Percentiles rank a stretch among this genome's conserved stretches.
These are phyloP conservation scores for Calycopis cecrops DNA, from an alignment of 1,140 invertebrate genomes.

Conservation along the genomic window DNA sequence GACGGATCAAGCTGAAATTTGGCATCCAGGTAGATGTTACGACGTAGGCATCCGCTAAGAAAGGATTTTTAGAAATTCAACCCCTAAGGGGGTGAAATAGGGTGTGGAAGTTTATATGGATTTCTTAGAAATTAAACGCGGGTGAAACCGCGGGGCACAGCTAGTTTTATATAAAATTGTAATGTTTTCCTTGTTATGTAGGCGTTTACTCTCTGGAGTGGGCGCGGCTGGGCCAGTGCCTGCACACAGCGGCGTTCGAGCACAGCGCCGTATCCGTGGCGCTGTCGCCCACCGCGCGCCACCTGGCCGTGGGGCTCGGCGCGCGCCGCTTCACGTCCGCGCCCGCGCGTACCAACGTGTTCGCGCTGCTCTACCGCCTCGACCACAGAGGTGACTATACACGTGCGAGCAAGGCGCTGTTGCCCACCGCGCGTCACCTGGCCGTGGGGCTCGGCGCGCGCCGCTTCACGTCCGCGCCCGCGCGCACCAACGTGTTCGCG, in stretches of 20 bases:
- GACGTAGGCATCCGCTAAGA: too few species aligned
- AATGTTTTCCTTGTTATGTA: conserved; percentile 37
- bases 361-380: conserved; percentile 81
- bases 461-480: conserved; percentile 72
- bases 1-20: too few species aligned
- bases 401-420: conserved; percentile 85
- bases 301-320: conserved; percentile 87
- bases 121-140: too few species aligned
- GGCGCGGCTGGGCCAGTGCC: conserved; percentile 83
- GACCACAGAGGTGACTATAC: conserved; percentile 40
- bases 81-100: too few species aligned
- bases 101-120: too few species aligned
- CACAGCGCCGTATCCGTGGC: conserved; percentile 89
- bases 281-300: conserved; percentile 84
- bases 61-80: too few species aligned
- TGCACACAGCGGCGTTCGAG: conserved; percentile 85
- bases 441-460: conserved; percentile 86
- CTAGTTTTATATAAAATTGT: too few species aligned
- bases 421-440: conserved; percentile 84
- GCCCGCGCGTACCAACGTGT: conserved; percentile 76
- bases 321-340: conserved; percentile 77
- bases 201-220: conserved; percentile 87
- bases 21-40: too few species aligned
- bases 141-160: too few species aligned
- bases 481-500: conserved; percentile 79